Conservation (phyloP, 2,797 vertebrate species). For the Malurus splendens region DNA sequence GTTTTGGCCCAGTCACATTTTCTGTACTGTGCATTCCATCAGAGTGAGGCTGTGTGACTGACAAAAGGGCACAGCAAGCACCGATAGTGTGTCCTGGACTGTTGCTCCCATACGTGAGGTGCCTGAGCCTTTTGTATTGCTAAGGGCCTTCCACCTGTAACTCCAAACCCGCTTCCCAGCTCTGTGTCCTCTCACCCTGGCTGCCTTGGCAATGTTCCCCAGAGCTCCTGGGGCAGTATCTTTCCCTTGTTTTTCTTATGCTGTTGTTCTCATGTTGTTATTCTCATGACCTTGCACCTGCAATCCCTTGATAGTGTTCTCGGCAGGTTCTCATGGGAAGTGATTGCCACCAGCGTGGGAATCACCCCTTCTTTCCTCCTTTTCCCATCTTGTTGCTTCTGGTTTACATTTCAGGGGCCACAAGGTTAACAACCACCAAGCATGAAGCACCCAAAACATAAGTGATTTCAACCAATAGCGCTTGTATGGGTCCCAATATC, state of each 20-base stretch:
- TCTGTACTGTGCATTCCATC: neutral
- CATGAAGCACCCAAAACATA: accelerated
- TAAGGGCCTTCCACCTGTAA: neutral
- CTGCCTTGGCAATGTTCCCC: neutral
- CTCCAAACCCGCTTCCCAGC: neutral
- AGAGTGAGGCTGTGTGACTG: neutral
- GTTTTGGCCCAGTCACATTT: neutral
- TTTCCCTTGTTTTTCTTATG: neutral
- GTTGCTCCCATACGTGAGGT: accelerated
- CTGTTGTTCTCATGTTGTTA: neutral
- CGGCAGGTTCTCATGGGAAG: neutral
- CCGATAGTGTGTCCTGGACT: neutral
- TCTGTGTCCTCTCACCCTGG: neutral
- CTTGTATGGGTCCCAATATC: neutral
- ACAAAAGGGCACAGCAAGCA: neutral
- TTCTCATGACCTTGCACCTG: conserved; percentile 44
- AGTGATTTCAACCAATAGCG: accelerated
- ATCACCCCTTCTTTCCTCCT: neutral
- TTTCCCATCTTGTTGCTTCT: neutral
- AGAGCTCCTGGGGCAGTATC: neutral
- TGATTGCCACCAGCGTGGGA: neutral
- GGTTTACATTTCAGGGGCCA: neutral
- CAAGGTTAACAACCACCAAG: neutral
- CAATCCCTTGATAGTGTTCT: neutral
- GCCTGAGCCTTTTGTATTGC: neutral